These are phyloP conservation scores for Otocyon megalotis DNA, from an alignment of 2,113 vertebrate genomes.

Conservation along the genomic window DNA sequence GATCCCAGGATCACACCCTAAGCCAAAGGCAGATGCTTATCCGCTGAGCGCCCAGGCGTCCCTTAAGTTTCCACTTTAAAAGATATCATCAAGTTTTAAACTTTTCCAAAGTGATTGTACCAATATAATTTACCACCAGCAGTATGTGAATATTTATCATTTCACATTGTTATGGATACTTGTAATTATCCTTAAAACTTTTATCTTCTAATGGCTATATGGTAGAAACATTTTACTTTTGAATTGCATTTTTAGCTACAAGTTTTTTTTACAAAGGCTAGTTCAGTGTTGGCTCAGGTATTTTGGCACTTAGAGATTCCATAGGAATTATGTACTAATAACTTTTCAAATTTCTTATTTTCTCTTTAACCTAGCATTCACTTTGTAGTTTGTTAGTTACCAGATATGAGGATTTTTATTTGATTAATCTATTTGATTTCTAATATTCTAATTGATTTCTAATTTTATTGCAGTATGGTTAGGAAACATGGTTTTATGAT, in stretches of 20 bases:
- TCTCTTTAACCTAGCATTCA: neutral
- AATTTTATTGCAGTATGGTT: neutral
- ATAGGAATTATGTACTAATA: neutral
- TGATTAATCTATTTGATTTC: neutral
- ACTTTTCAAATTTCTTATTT: neutral
- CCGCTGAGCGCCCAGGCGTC: no score
- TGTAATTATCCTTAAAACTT: neutral
- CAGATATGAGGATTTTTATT: neutral
- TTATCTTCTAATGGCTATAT: neutral
- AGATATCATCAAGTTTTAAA: neutral
- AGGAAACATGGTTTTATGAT: neutral
- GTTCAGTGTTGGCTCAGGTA: neutral
- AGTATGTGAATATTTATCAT: neutral
- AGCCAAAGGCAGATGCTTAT: no score
- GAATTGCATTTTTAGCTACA: neutral
- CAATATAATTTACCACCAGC: neutral
- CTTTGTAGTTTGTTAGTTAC: neutral
- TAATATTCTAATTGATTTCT: neutral
- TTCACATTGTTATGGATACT: neutral
- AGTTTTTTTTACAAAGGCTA: neutral
- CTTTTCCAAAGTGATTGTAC: neutral
- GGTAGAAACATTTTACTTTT: neutral
- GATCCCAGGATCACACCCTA: no score
- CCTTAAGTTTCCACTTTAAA: neutral
- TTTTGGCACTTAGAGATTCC: neutral